phyloP scores from a whole-genome alignment of 2,113 vertebrate species.

The Pterophyllum scalare region DNA sequence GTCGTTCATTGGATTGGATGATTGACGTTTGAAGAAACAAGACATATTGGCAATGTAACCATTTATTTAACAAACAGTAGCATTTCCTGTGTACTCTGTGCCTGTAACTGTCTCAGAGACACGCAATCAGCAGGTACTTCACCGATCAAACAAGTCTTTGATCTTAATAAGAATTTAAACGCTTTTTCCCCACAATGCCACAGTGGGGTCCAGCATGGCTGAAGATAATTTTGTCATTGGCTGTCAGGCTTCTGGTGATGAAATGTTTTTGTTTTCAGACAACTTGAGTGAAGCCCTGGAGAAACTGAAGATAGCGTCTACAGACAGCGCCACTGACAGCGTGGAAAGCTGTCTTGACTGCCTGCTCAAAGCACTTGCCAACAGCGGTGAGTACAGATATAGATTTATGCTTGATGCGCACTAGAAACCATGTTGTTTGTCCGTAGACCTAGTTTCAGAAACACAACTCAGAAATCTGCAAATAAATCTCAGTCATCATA shows the following conservation, averaged over 20 bases:
- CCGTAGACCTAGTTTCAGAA: rapidly evolving
- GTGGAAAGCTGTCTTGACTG: conserved; percentile 94
- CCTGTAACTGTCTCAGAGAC: neutral
- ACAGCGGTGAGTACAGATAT: conserved; percentile 88
- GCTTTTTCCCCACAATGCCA: neutral
- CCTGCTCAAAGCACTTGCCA: conserved; percentile 92
- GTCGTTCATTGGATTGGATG: no score
- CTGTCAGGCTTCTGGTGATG: neutral
- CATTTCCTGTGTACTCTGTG: neutral
- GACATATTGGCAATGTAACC: no score
- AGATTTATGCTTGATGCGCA: neutral
- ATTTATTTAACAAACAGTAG: no score
- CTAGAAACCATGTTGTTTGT: neutral
- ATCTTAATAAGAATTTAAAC: rapidly evolving
- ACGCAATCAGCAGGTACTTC: neutral
- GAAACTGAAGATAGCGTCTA: conserved; percentile 92
- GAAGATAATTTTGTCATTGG: neutral
- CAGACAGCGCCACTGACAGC: conserved; percentile 86
- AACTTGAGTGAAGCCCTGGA: conserved; percentile 93
- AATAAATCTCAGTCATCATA: rapidly evolving
- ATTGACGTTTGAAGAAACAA: no score
- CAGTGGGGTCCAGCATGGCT: neutral
- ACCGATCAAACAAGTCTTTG: neutral
- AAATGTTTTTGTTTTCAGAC: conserved; percentile 78
- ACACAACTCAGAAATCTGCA: rapidly evolving